Evolutionary conservation across 2,888 invertebrate species (phyloP).

Genomic region (Lamellibrachia satsuma): DNA sequence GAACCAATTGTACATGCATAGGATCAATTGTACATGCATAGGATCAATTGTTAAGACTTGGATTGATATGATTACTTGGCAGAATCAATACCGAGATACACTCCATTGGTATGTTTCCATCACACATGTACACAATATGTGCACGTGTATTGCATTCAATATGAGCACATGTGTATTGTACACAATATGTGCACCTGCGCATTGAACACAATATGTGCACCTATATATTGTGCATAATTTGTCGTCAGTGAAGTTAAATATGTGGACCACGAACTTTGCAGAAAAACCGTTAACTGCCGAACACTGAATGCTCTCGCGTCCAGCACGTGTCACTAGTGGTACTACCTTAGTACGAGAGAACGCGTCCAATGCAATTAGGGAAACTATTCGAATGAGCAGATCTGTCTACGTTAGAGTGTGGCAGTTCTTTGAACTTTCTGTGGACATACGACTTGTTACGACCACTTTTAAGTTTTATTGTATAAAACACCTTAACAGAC

Average conservation of each 20-base stretch:
- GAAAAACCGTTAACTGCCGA: not conserved
- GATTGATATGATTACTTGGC: not conserved
- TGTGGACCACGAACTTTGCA: not conserved
- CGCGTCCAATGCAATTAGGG: not conserved
- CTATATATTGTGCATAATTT: not conserved
- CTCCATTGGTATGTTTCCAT: not conserved
- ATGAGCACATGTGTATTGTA: not conserved
- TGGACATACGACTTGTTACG: not conserved
- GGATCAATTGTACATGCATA: not conserved
- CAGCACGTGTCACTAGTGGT: not conserved
- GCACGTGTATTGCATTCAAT: not conserved
- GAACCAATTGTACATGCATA: too few relatives aligned
- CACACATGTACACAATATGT: not conserved
- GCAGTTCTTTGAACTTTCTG: not conserved
- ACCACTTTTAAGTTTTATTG: not conserved
- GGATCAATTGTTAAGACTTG: not conserved
- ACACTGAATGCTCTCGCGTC: not conserved
- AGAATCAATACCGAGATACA: not conserved
- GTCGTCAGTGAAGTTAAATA: not conserved
- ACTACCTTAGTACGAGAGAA: not conserved
- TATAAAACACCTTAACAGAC: not conserved
- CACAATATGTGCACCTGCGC: not conserved
- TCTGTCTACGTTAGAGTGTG: not conserved
- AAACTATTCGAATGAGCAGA: not conserved
- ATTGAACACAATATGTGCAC: not conserved